phyloP scores from a whole-genome alignment of 2,888 invertebrate species.

The Yponomeuta evonymella region DNA sequence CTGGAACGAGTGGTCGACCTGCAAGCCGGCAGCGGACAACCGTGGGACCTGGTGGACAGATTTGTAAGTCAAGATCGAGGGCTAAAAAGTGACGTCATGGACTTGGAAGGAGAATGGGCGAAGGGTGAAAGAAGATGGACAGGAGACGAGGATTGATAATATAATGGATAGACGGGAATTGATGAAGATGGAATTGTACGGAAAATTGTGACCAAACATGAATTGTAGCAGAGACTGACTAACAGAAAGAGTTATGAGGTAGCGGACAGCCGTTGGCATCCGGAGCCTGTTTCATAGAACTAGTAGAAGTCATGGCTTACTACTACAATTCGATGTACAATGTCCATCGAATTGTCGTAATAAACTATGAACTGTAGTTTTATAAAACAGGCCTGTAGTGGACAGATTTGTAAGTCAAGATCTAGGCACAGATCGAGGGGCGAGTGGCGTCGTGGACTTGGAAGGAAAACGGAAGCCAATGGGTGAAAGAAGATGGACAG shows the following conservation, averaged over 20 bases:
- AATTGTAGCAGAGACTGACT: no score
- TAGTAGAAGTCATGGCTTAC: no score
- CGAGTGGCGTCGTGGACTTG: background rate
- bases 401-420: slow-evolving; percentile 76
- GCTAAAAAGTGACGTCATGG: background rate
- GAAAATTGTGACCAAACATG: no score
- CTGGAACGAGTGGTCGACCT: slow-evolving; percentile 75
- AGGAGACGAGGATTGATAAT: background rate
- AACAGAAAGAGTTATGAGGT: slow-evolving; percentile 33
- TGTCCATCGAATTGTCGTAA: no score
- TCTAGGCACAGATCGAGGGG: background rate
- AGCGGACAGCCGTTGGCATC: slow-evolving; percentile 75
- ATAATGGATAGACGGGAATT: no score
- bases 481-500: slow-evolving; percentile 21
- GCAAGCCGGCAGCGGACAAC: slow-evolving; percentile 79
- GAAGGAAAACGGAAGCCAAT: slow-evolving; percentile 6
- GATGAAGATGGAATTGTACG: no score
- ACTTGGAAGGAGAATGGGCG: background rate
- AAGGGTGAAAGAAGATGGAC: background rate
- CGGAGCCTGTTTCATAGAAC: no score
- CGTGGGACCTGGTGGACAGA: slow-evolving; percentile 77
- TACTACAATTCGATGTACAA: no score
- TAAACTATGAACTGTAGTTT: no score
- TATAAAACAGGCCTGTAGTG: slow-evolving; percentile 41
- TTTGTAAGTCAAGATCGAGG: slow-evolving; percentile 64